Base-by-base conservation (phyloP, 1,140 invertebrate species). In the Drosophila saltans region DNA sequence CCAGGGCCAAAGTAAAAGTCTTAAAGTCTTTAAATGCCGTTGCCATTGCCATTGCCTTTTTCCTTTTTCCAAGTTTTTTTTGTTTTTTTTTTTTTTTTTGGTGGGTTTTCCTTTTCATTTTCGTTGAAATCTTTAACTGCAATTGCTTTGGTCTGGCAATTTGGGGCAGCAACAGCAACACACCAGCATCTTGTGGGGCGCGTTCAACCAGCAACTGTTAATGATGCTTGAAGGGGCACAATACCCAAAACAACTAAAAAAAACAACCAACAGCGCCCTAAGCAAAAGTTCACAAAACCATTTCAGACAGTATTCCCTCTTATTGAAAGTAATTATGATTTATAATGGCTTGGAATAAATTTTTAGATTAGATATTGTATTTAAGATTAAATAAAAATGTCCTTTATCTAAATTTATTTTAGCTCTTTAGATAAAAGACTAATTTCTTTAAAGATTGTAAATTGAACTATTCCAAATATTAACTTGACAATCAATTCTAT, bases 131-230 rank as follows among this genome's bases (percentile, higher is more conserved):
- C 63, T 78, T 78, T 72, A 78, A 78, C 57, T 55, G 72, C 63
- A 76, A 67, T 68, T 48, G 73, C 57, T 60, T 41, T 57, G 60
- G 45, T 28, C 58, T 63, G 58, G 41, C 33, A 57, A 71, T 48
- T 48, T 48, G 16, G 16, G 43, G 16, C 33, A 36, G 33, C 33
- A 3, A 7, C 3, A 24, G 7, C 16, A 48, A 24, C 7, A 52
- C 45, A 52, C 7, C 21, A 26, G 21, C 79, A 68, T 72, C 77
- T 83, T 88, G 70, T 72, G 80, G 70, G 66, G 80, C 69, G 80
- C 83, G 78, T 80, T 88, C 76, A 88, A 89, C 84, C 84, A 69
- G 75, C 70, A 75, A 82, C 69, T 78, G 60, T 83, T 83, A 89
- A 86, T 88, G 83, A 78, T 69, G 80, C 82, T 82, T 69, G 80